Percentiles rank a stretch among this genome's conserved stretches.
phyloP scores from a whole-genome alignment of 1,140 invertebrate genomes.

The Hycleus cichorii region DNA sequence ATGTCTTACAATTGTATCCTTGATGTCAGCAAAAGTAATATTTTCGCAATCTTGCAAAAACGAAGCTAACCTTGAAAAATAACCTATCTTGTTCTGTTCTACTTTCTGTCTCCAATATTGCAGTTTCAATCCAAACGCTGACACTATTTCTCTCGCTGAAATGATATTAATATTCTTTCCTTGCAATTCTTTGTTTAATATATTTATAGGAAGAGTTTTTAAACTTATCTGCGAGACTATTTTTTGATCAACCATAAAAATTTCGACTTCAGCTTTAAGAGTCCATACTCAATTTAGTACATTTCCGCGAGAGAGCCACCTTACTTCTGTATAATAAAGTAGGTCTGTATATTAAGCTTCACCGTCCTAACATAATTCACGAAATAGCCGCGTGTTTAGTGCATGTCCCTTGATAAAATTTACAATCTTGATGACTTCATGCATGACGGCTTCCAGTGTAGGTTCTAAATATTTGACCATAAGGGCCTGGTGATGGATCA shows the following conservation, averaged over 20 bases:
- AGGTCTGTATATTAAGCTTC: slow-evolving; percentile 30
- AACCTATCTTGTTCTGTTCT: slow-evolving; percentile 24
- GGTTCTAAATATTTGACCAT: slow-evolving; percentile 22
- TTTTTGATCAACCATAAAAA: slow-evolving; percentile 24
- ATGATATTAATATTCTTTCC: slow-evolving; percentile 16
- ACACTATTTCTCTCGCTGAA: slow-evolving; percentile 7
- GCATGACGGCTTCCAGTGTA: slow-evolving; percentile 25
- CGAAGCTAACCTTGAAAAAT: slow-evolving; percentile 24
- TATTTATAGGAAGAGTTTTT: slow-evolving; percentile 17
- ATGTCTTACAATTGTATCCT: slow-evolving; percentile 17
- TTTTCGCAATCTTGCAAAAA: slow-evolving; percentile 17
- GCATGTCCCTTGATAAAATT: slow-evolving; percentile 23
- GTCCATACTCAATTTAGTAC: slow-evolving; percentile 14
- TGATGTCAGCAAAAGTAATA: slow-evolving; percentile 19
- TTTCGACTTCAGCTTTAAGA: slow-evolving; percentile 9
- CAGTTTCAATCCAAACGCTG: slow-evolving; percentile 7
- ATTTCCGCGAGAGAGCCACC: slow-evolving; percentile 28
- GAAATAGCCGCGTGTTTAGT: slow-evolving; percentile 29
- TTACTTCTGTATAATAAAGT: slow-evolving; percentile 31
- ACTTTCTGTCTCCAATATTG: slow-evolving; percentile 10
- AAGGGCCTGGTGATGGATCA: slow-evolving; percentile 23
- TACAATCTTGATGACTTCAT: slow-evolving; percentile 24
- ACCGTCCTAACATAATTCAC: slow-evolving; percentile 25
- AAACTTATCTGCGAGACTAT: slow-evolving; percentile 26
- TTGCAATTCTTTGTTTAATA: neutral